Conservation (phyloP, 2,797 vertebrate genomes). For the Hemibagrus guttatus region DNA sequence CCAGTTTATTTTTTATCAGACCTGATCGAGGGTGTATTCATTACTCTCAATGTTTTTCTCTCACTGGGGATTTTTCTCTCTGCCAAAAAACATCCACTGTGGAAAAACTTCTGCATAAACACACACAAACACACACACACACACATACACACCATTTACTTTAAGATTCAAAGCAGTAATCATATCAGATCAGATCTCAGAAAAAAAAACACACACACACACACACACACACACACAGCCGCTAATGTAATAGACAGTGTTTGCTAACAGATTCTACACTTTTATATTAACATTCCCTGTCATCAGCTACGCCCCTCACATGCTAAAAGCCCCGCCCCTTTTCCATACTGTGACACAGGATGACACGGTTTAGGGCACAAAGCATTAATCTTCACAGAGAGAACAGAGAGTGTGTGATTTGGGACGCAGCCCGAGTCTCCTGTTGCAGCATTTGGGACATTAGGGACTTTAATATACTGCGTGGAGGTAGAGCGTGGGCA, state of each 20-base stretch:
- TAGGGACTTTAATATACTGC: constrained; percentile 53
- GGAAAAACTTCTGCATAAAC: not conserved
- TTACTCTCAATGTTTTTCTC: constrained; percentile 2
- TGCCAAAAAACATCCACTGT: constrained; percentile 24
- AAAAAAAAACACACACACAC: not conserved
- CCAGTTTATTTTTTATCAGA: constrained; percentile 40
- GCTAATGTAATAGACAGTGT: not conserved
- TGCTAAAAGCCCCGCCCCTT: not conserved
- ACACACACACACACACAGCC: constrained; percentile 15
- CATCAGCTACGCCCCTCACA: not conserved
- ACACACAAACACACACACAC: constrained; percentile 9
- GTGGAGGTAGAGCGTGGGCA: constrained; percentile 51
- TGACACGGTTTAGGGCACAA: not conserved
- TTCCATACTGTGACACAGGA: not conserved
- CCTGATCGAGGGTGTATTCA: constrained; percentile 23
- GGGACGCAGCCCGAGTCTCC: not conserved
- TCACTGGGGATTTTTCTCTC: constrained; percentile 19
- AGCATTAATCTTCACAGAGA: not conserved
- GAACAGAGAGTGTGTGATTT: not conserved
- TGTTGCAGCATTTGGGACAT: constrained; percentile 41
- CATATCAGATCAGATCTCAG: not conserved
- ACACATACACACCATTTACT: not conserved
- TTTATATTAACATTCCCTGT: not conserved
- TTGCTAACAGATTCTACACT: not conserved
- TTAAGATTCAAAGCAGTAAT: not conserved